Conservation (phyloP, 2,113 vertebrate species). For the Agelaius phoeniceus region DNA sequence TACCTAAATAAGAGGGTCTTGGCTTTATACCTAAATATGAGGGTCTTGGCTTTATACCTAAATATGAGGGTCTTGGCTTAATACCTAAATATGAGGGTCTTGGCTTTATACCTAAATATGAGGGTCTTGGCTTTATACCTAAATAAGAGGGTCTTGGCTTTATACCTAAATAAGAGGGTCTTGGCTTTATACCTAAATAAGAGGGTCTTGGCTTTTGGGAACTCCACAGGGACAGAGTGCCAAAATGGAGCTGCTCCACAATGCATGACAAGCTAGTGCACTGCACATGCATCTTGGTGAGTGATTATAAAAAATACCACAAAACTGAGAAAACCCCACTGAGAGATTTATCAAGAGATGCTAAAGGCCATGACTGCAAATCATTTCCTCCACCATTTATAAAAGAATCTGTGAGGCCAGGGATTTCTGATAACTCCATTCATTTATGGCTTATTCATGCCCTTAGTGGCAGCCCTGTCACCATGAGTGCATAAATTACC, state of each 20-base stretch:
- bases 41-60: background rate
- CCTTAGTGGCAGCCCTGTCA: background rate
- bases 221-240: accelerated
- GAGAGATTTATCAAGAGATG: background rate
- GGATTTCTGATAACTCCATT: background rate
- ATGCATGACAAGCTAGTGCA: background rate
- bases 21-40: no score
- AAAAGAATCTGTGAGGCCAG: background rate
- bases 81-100: no score
- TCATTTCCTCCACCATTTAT: background rate
- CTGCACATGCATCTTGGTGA: background rate
- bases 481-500: background rate
- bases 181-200: background rate
- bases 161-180: background rate
- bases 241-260: background rate
- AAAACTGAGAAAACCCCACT: background rate
- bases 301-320: background rate
- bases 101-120: no score
- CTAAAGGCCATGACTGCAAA: background rate
- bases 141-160: no score
- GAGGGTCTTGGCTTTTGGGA: background rate
- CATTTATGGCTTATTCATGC: background rate
- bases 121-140: no score
- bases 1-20: no score
- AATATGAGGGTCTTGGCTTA: background rate